Evolutionary conservation across 2,797 vertebrate species (phyloP), one percentile per base, ranked within the genome.

Genomic region (Phrynocephalus forsythii): DNA sequence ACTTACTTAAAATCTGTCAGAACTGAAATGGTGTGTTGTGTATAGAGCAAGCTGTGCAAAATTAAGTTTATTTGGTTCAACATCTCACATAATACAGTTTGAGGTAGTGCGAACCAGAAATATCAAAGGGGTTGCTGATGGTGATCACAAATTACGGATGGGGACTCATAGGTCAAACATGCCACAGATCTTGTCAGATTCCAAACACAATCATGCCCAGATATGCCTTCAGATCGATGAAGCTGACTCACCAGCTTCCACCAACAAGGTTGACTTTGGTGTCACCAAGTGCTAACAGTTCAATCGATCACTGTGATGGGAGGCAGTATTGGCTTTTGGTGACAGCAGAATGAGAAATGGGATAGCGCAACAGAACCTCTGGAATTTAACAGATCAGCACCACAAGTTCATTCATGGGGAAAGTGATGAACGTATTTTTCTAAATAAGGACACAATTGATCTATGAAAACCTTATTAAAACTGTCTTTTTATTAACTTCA

Each of bases 301-400:
- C 95, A 97, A 95, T 98, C 95, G 96, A 96, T 98, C 97, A 97
- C 94, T 90, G 82, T 96, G 95, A 97, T 96, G 96, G 96, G 94
- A 94, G 94, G 88, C 94, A 95, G 93, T 97, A 97, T 97, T 97
- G 96, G 96, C 97, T 97, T 93, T 88, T 92, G 72, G 89, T 96
- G 96, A 95, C 96, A 97, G 78, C 93, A 94, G 94, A 93, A 96
- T 96, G 96, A 97, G 93, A 94, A 96, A 97, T 97, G 95, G 95
- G 92, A 95, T 91, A 94, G 87, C 90, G 94, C 95, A 91, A 92
- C 94, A 92, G 91, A 96, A 96, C 95, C 97, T 96, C 90, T 94
- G 94, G 96, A 95, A 96, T 95, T 96, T 95, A 95, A 93, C 93
- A 92, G 92, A 97, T 96, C 96, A 97, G 96, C 92, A 96, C 87